Evolutionary conservation across 1,140 invertebrate species (phyloP).

Genomic region (Agrilus planipennis): DNA sequence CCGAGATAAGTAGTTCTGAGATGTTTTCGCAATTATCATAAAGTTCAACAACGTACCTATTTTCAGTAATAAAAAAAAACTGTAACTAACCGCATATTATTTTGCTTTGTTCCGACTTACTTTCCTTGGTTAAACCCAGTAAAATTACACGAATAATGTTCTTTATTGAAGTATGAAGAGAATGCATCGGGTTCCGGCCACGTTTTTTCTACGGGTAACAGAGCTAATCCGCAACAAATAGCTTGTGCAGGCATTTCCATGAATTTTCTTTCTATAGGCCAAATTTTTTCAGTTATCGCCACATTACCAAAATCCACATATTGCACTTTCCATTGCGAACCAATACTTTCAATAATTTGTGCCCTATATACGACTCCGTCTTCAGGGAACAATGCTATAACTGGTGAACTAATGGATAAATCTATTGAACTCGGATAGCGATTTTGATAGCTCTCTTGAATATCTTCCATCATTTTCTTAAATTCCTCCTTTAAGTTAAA

Average conservation of each 20-base stretch:
- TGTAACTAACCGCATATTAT: no score
- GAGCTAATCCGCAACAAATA: conserved; percentile 48
- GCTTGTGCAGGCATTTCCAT: conserved; percentile 57
- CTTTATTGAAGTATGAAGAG: conserved; percentile 45
- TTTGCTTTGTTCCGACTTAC: no score
- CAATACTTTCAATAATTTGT: conserved; percentile 41
- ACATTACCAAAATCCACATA: conserved; percentile 67
- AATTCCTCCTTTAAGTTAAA: conserved; percentile 39
- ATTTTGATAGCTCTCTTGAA: conserved; percentile 49
- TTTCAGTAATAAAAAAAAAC: no score
- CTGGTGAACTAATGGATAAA: conserved; percentile 41
- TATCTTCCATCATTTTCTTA: conserved; percentile 51
- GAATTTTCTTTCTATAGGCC: conserved; percentile 50
- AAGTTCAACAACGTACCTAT: conserved; percentile 41
- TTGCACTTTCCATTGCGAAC: conserved; percentile 46
- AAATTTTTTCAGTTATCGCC: conserved; percentile 50
- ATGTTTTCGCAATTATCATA: conserved; percentile 35
- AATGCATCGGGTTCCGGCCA: conserved; percentile 43
- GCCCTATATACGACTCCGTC: conserved; percentile 57
- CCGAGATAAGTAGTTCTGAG: conserved; percentile 31
- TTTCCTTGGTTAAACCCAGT: no score
- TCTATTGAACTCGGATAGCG: conserved; percentile 37
- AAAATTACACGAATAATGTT: conserved; percentile 36
- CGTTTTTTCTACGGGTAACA: conserved; percentile 29
- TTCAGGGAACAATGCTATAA: conserved; percentile 54